A percentile compares a stretch with the other conserved stretches of the same genome.
These are phyloP conservation scores for Tenthredo scrophulariae DNA, from an alignment of 2,888 invertebrate species.

Conservation along the genomic window DNA sequence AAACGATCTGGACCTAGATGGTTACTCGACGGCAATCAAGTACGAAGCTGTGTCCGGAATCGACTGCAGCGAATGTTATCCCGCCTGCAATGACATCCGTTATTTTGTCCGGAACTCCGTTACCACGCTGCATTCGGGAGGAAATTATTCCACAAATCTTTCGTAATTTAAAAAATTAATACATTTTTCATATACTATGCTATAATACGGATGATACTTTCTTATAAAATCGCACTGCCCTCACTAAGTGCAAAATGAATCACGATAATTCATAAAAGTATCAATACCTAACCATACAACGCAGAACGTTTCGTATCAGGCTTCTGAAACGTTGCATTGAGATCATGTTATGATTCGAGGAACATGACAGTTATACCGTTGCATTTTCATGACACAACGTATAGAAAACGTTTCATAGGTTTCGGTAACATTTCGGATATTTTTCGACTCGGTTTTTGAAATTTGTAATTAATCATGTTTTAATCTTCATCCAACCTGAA, in stretches of 20 bases:
- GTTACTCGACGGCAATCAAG: constrained; percentile 53
- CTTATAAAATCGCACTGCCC: background rate
- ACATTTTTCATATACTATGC: background rate
- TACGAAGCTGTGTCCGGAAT: constrained; percentile 54
- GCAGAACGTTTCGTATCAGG: background rate
- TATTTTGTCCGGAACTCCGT: constrained; percentile 61
- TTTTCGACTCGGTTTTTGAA: no score
- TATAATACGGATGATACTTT: background rate
- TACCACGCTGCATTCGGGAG: constrained; percentile 56
- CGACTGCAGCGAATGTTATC: constrained; percentile 67
- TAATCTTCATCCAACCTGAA: background rate
- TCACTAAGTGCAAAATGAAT: background rate
- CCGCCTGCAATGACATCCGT: constrained; percentile 66
- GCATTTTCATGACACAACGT: no score
- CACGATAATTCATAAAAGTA: background rate
- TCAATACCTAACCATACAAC: background rate
- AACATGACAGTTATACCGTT: background rate
- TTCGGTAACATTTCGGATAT: no score
- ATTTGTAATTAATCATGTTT: background rate
- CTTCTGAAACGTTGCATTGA: background rate
- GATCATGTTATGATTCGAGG: background rate
- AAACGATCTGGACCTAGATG: background rate
- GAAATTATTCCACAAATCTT: constrained; percentile 5
- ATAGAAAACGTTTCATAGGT: no score
- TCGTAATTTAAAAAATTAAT: constrained; percentile 1